Evolutionary conservation across 2,888 invertebrate species (phyloP).

Genomic region (Nomada ferruginata): DNA sequence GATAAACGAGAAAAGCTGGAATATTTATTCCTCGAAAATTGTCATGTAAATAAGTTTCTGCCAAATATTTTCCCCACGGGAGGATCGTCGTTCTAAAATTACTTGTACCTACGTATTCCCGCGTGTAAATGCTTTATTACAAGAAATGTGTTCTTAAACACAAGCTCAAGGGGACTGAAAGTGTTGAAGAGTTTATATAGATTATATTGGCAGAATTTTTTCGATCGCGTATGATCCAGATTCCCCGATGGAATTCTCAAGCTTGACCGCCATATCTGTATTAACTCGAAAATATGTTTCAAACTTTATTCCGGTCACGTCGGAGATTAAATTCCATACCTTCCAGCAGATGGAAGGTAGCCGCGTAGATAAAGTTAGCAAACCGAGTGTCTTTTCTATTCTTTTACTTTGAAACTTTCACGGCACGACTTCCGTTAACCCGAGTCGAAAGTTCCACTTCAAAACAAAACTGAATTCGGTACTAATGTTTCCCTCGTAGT

Average conservation of each 20-base stretch:
- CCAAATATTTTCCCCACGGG: background rate
- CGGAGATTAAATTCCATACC: conserved; percentile 42
- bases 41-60: conserved; percentile 18
- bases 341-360: conserved; percentile 18
- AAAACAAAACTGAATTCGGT: conserved; percentile 31
- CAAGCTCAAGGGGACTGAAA: background rate
- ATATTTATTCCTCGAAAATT: background rate
- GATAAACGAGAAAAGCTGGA: conserved; percentile 7
- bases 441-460: background rate
- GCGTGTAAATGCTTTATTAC: background rate
- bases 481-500: background rate
- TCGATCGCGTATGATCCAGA: background rate
- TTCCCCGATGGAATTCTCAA: background rate
- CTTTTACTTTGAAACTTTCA: conserved; percentile 33
- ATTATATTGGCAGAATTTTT: background rate
- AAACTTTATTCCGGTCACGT: conserved; percentile 44
- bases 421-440: conserved; percentile 24
- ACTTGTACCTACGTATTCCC: background rate
- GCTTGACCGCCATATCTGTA: background rate
- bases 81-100: background rate
- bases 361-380: conserved; percentile 43
- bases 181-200: background rate
- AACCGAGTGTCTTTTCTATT: conserved; percentile 23
- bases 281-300: conserved; percentile 21
- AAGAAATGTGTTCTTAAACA: background rate